Evolutionary conservation across 2,888 invertebrate genomes (phyloP), one percentile per base, ranked within the genome.

Genomic region (Luperina nickerlii): DNA sequence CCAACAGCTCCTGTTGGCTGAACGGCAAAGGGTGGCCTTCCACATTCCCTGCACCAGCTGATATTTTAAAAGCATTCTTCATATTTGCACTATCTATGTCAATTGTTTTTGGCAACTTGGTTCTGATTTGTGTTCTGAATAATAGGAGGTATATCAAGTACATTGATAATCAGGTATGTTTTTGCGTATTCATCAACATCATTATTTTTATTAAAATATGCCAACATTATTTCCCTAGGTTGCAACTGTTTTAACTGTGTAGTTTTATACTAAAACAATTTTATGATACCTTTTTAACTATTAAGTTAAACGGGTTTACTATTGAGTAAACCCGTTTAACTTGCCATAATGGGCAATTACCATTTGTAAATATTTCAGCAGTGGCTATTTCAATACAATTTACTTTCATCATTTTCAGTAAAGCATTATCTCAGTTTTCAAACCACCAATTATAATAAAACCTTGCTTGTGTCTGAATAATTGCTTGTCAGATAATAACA

Each of bases 1-100:
- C 98, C 94, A 98, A 98, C 96, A 98, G 98, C 94, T 98, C 98
- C 90, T 98, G 98, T 95, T 98, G 98, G 95, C 97, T 98, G 93
- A 97, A 98, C 85, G 96, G 95, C 66, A 97, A 97, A 90, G 97
- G 97, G 84, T 98, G 98, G 93, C 97, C 98, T 71, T 97, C 98
- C 20, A 95, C 97, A 3, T 97, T 97, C 82, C 97, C 98, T 76
- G 97, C 98, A 63, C 97, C 98, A 75, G 98, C 98, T 13, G 98
- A 98, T 92, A 97, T 98, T 74, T 92, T 98, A 38, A 98, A 98
- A 92, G 98, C 98, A 0, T 96, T 98, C 84, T 97, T 98, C 89
- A 98, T 98, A 90, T 97, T 98, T 82, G 95, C 98, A 8, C 96
- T 98, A 83, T 98, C 98, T 63, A 97, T 98, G 93, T 98, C 98